Evolutionary conservation across 2,888 invertebrate genomes (phyloP).

Genomic region (Cephus pygmeus): DNA sequence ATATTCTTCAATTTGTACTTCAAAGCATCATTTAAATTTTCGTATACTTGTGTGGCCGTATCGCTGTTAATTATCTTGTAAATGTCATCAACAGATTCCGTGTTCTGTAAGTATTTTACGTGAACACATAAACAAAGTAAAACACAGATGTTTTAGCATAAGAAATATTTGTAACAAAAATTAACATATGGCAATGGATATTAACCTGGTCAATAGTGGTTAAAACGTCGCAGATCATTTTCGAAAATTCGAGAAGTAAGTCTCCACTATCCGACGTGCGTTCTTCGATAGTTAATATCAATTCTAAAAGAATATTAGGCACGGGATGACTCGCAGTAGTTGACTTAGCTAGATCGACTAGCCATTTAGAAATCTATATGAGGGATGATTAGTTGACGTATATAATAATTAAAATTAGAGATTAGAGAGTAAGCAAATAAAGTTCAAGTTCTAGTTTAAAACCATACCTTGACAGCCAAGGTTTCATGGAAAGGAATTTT

Average conservation of each 20-base stretch:
- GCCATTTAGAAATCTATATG: slow-evolving; percentile 43
- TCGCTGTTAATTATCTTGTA: slow-evolving; percentile 63
- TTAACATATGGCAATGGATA: neutral
- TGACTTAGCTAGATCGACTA: slow-evolving; percentile 38
- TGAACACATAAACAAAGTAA: neutral
- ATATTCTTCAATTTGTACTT: slow-evolving; percentile 58
- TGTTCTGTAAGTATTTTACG: slow-evolving; percentile 29
- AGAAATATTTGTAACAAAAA: neutral
- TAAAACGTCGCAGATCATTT: slow-evolving; percentile 63
- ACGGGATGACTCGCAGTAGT: slow-evolving; percentile 28
- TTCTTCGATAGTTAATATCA: slow-evolving; percentile 54
- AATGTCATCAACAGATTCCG: slow-evolving; percentile 22
- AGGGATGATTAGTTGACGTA: neutral
- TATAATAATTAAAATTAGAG: neutral
- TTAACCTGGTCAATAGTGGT: slow-evolving; percentile 66
- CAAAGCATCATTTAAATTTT: slow-evolving; percentile 59
- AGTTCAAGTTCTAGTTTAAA: neutral
- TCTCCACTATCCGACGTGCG: slow-evolving; percentile 43
- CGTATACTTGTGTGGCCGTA: slow-evolving; percentile 58
- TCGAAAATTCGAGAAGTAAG: slow-evolving; percentile 63
- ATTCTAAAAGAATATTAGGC: slow-evolving; percentile 41
- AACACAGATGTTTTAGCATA: neutral
- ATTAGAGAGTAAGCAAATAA: neutral
- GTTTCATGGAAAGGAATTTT: slow-evolving; percentile 46
- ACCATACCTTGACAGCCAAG: neutral